Evolutionary conservation across 2,797 vertebrate genomes (phyloP), one percentile per base, ranked within the genome.

Genomic region (Tenualosa thibaudeaui): DNA sequence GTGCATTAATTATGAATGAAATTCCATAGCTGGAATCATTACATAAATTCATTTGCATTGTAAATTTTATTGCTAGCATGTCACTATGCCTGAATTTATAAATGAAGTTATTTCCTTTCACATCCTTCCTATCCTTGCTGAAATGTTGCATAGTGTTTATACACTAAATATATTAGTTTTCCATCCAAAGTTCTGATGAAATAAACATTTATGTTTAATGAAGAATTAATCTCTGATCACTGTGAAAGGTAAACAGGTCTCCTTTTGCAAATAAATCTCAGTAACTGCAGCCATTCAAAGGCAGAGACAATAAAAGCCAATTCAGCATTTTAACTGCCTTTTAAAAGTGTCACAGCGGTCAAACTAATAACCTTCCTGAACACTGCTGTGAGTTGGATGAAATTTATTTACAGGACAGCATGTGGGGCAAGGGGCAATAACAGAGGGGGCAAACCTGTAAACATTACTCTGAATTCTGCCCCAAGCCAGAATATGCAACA

Each of bases 261-360:
- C 71, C 40, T 43, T 13, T 19, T 75, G 68, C 31, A 37, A 40
- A 75, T 75, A 75, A 75, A 75, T 75, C 68, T 40, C 8, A 40
- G 2, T 75, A 46, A 78, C 37, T 46, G 40, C 37, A 46, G 19
- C 71, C 71, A 46, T 78, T 78, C 17, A 78, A 78, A 46, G 7
- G 37, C 40, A 22, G 37, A 78, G 40, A 46, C 43, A 78, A 78
- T 78, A 78, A 46, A 78, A 78, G 5, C 40, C 22, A 78, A 78
- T 46, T 78, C 71, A 78, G 71, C 43, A 22, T 54, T 51, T 84
- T 40, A 84, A 84, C 49, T 13, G 53, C 26, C 71, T n/a, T 78
- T 78, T 75, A 84, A 78, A 84, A 84, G 31, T 26, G 46, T 56
- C 10, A 24, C 10, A 43, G 6, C 26, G 7, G 22, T 78, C 50